A percentile compares a stretch with the other conserved stretches of the same genome.
phyloP scores from a whole-genome alignment of 1,140 invertebrate genomes.

The Radopholus similis region DNA sequence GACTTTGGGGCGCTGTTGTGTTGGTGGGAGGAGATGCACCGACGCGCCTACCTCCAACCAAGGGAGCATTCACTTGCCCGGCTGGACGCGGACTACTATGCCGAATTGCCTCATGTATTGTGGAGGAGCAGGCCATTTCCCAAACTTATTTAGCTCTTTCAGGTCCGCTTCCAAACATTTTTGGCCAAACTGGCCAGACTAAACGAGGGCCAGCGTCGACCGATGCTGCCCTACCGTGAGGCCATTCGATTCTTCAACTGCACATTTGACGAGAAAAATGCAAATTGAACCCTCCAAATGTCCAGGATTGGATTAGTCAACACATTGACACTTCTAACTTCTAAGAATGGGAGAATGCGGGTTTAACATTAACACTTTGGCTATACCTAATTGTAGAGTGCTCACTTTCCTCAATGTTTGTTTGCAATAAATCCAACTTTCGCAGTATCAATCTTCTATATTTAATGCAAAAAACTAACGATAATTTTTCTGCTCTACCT shows the following conservation, averaged over 20 bases:
- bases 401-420: too few relatives aligned
- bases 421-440: too few relatives aligned
- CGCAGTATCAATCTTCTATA: too few relatives aligned
- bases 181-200: not conserved
- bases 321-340: too few relatives aligned
- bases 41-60: not conserved
- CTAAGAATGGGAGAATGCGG: too few relatives aligned
- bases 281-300: too few relatives aligned
- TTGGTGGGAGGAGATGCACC: constrained; percentile 20
- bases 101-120: constrained; percentile 7
- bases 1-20: constrained; percentile 27
- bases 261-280: not conserved
- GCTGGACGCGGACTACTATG: not conserved
- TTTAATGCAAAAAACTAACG: too few relatives aligned
- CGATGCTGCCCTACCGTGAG: not conserved
- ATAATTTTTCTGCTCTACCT: too few relatives aligned
- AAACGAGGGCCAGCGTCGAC: not conserved
- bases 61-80: not conserved
- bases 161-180: constrained; percentile 1
- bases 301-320: too few relatives aligned
- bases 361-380: too few relatives aligned
- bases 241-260: not conserved
- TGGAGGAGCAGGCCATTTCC: not conserved
- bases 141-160: not conserved
- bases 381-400: too few relatives aligned